phyloP scores from a whole-genome alignment of 2,888 invertebrate genomes.

The Aporophyla nigra region DNA sequence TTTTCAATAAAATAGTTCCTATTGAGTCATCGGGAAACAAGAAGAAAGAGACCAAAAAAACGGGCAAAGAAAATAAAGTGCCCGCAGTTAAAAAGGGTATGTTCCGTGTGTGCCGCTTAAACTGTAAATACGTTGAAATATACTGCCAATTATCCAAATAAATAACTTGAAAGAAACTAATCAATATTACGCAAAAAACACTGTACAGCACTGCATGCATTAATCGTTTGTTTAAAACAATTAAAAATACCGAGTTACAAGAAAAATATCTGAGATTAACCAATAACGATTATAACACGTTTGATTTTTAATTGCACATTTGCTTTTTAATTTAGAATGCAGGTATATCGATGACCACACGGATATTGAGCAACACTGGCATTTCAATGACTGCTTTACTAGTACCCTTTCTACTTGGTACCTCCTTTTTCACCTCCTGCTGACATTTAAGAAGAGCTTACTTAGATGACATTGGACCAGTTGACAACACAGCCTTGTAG shows the following conservation, averaged over 20 bases:
- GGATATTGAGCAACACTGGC: slow-evolving; percentile 70
- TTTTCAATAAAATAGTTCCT: slow-evolving; percentile 76
- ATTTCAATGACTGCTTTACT: slow-evolving; percentile 72
- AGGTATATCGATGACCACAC: slow-evolving; percentile 65
- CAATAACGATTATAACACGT: slow-evolving; percentile 34
- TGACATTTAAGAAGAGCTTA: slow-evolving; percentile 84
- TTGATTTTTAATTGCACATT: slow-evolving; percentile 53
- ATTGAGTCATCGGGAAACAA: slow-evolving; percentile 79
- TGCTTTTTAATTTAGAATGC: slow-evolving; percentile 37
- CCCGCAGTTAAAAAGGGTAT: slow-evolving; percentile 86
- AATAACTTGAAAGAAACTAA: slow-evolving; percentile 44
- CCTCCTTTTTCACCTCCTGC: slow-evolving; percentile 72
- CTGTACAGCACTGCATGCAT: slow-evolving; percentile 63
- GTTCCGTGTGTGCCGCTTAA: slow-evolving; percentile 76
- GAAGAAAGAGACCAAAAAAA: slow-evolving; percentile 86
- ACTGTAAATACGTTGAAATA: slow-evolving; percentile 56
- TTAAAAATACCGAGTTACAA: slow-evolving; percentile 33
- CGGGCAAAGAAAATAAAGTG: slow-evolving; percentile 85
- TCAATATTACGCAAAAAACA: slow-evolving; percentile 44
- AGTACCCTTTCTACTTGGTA: slow-evolving; percentile 74
- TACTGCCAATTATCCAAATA: slow-evolving; percentile 47
- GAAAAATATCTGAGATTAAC: slow-evolving; percentile 29
- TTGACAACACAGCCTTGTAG: slow-evolving; percentile 78
- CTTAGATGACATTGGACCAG: slow-evolving; percentile 82
- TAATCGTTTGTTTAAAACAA: slow-evolving; percentile 37